Percentiles rank a stretch among this genome's conserved stretches.
phyloP scores from a whole-genome alignment of 2,113 vertebrate genomes.

The Tauraco erythrolophus region DNA sequence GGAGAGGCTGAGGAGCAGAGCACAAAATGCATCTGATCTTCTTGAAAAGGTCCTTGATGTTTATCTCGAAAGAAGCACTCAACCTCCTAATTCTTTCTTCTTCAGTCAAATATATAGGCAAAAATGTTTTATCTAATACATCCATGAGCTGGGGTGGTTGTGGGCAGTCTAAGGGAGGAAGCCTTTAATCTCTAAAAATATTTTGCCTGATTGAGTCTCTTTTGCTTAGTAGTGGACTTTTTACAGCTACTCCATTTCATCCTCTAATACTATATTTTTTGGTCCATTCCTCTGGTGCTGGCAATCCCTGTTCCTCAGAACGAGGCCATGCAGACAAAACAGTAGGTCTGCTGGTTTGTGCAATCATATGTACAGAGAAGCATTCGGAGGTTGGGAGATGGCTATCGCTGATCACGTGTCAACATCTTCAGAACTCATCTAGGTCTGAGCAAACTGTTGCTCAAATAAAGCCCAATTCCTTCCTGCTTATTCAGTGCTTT shows the following conservation, averaged over 20 bases:
- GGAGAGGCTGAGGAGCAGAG: not conserved
- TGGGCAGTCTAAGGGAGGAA: not conserved
- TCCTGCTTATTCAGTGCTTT: conserved; percentile 54
- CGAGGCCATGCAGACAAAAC: not conserved
- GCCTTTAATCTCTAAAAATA: not conserved
- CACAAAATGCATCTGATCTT: not conserved
- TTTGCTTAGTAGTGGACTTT: not conserved
- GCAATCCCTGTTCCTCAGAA: not conserved
- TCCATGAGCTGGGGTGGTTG: not conserved
- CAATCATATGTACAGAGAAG: not conserved
- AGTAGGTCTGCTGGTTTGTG: not conserved
- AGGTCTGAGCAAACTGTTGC: conserved; percentile 21
- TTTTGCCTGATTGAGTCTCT: not conserved
- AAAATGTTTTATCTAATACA: not conserved
- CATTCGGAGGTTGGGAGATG: conserved; percentile 29
- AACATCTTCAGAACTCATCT: conserved; percentile 23
- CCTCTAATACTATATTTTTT: not conserved
- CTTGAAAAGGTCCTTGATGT: not conserved
- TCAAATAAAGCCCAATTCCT: conserved; percentile 29
- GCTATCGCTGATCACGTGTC: not conserved
- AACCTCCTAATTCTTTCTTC: not conserved
- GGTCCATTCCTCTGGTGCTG: not conserved
- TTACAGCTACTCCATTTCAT: not conserved
- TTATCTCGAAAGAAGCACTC: not conserved
- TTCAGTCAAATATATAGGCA: not conserved